Evolutionary conservation across 2,888 invertebrate genomes (phyloP).

Genomic region (Chymomyza amoena): DNA sequence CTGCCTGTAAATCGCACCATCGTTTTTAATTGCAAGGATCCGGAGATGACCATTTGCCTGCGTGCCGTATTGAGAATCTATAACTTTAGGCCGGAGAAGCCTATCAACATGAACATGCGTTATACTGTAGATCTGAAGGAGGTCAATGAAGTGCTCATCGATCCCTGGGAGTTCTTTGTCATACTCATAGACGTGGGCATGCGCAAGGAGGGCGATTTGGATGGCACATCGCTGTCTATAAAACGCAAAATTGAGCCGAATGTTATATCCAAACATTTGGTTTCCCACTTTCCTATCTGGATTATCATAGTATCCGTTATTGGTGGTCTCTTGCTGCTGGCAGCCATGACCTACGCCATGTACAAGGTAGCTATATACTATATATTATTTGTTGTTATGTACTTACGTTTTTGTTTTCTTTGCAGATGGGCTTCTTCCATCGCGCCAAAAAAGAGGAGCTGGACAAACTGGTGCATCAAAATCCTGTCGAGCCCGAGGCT

Average conservation of each 20-base stretch:
- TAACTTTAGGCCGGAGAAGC: constrained; percentile 74
- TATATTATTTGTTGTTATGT: neutral
- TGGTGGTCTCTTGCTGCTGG: constrained; percentile 78
- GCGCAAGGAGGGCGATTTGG: constrained; percentile 66
- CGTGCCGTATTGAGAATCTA: constrained; percentile 74
- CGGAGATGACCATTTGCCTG: constrained; percentile 72
- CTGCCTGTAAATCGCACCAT: constrained; percentile 78
- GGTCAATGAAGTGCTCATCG: constrained; percentile 76
- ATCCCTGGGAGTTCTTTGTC: constrained; percentile 78
- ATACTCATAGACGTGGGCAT: constrained; percentile 71
- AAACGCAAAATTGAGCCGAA: constrained; percentile 75
- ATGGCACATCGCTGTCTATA: constrained; percentile 60
- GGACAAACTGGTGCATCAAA: constrained; percentile 76
- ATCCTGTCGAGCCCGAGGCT: constrained; percentile 68
- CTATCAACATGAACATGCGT: constrained; percentile 71
- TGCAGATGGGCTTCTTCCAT: constrained; percentile 80
- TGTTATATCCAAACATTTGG: constrained; percentile 77
- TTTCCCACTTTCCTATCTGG: constrained; percentile 77
- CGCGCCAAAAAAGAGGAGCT: constrained; percentile 79
- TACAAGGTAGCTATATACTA: constrained; percentile 68
- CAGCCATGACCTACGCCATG: constrained; percentile 77
- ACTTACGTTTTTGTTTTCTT: constrained; percentile 26
- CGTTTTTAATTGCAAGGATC: constrained; percentile 77
- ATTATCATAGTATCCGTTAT: constrained; percentile 78
- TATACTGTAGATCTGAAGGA: constrained; percentile 76